A percentile compares a stretch with the other conserved stretches of the same genome.
Evolutionary conservation across 2,113 vertebrate genomes (phyloP).

Genomic region (Sinocyclocheilus rhinocerous): DNA sequence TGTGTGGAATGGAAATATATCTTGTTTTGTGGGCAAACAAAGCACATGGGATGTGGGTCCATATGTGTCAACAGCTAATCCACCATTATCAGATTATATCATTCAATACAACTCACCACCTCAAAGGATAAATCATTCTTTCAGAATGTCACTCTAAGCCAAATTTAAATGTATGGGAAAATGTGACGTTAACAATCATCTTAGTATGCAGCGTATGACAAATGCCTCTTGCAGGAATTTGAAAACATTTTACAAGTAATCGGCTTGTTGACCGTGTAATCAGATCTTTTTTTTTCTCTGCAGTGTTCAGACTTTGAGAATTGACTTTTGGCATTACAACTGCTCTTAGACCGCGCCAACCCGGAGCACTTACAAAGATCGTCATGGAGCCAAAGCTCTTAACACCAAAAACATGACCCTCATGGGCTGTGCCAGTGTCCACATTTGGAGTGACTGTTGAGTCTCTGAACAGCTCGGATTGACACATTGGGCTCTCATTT

Average conservation of each 20-base stretch:
- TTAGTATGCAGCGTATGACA: neutral
- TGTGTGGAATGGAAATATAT: neutral
- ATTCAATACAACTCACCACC: constrained; percentile 24
- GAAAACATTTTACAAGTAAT: constrained; percentile 34
- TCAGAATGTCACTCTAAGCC: constrained; percentile 5
- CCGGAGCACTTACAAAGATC: constrained; percentile 23
- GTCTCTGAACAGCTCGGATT: neutral
- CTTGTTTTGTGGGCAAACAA: constrained; percentile 1
- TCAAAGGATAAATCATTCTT: constrained; percentile 20
- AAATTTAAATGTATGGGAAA: constrained; percentile 10
- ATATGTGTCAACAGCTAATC: constrained; percentile 41
- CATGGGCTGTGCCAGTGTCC: neutral
- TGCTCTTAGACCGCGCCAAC: neutral
- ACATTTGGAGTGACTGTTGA: neutral
- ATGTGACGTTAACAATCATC: neutral
- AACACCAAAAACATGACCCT: constrained; percentile 20
- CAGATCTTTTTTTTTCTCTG: constrained; percentile 27
- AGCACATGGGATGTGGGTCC: neutral
- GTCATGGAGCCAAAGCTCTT: constrained; percentile 22
- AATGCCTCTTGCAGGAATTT: neutral
- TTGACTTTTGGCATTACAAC: constrained; percentile 34
- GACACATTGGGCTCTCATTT: neutral
- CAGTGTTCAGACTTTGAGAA: constrained; percentile 17
- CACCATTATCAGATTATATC: constrained; percentile 36
- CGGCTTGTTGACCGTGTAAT: constrained; percentile 1